Percentiles rank a stretch among this genome's conserved stretches.
Conservation (phyloP, 2,888 invertebrate species). For the Scelioninae gen. 1 region DNA sequence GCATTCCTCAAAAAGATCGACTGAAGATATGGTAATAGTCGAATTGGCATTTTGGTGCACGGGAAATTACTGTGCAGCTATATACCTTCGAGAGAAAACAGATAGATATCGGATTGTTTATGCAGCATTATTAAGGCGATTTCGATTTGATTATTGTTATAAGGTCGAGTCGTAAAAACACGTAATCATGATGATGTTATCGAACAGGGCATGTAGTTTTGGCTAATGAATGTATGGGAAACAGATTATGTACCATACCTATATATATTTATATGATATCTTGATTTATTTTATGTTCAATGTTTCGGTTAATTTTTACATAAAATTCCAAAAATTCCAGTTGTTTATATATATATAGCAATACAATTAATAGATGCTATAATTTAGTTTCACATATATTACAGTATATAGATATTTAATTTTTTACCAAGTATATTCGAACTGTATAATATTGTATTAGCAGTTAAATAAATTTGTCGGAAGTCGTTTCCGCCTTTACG, state of each 20-base stretch:
- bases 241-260: not conserved
- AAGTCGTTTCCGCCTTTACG: no score
- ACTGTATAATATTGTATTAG: no score
- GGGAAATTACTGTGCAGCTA: slow-evolving; percentile 34
- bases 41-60: slow-evolving; percentile 56
- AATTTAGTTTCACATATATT: no score
- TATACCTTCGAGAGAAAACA: slow-evolving; percentile 24
- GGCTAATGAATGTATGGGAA: slow-evolving; percentile 28
- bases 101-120: slow-evolving; percentile 33
- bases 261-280: no score
- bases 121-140: slow-evolving; percentile 34
- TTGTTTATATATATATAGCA: no score
- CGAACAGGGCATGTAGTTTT: not conserved
- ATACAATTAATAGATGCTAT: no score
- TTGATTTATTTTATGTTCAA: no score
- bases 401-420: no score
- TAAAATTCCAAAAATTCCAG: no score
- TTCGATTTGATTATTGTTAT: slow-evolving; percentile 25
- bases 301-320: no score
- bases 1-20: slow-evolving; percentile 50
- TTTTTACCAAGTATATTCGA: no score
- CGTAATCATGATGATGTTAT: slow-evolving; percentile 18
- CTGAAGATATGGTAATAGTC: slow-evolving; percentile 47
- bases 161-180: slow-evolving; percentile 9
- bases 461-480: no score